Conservation (phyloP, 2,113 vertebrate genomes). For the Ploceus nigricollis region DNA sequence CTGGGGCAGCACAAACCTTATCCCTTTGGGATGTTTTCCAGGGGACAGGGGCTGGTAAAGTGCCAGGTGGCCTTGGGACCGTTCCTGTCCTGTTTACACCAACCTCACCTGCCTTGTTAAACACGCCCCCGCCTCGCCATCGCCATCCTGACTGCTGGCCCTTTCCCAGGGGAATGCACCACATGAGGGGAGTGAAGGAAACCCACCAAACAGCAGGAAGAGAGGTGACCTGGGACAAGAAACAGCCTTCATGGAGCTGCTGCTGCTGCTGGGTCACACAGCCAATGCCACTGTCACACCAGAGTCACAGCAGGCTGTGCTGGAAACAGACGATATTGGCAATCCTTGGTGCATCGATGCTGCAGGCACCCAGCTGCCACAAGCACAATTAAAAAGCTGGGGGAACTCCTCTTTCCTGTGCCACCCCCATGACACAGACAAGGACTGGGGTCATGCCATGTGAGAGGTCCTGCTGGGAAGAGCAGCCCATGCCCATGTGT, state of each 20-base stretch:
- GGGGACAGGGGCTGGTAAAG: not conserved
- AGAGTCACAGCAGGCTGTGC: fast-evolving
- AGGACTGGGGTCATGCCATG: not conserved
- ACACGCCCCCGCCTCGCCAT: fast-evolving
- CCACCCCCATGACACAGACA: fast-evolving
- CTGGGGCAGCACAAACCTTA: not conserved
- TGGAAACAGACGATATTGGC: not conserved
- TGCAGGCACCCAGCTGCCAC: not conserved
- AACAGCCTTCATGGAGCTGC: not conserved
- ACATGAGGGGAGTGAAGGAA: fast-evolving
- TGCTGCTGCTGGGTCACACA: not conserved
- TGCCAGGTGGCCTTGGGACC: not conserved
- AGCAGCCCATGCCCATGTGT: fast-evolving
- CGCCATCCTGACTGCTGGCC: fast-evolving
- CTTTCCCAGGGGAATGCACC: not conserved
- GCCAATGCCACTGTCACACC: fast-evolving
- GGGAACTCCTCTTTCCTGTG: not conserved
- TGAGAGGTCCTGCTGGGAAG: fast-evolving
- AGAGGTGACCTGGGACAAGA: not conserved
- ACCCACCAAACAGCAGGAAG: not conserved
- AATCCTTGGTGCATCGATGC: fast-evolving
- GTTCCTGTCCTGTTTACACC: not conserved
- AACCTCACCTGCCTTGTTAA: not conserved
- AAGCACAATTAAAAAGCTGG: not conserved
- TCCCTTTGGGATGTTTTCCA: not conserved